Evolutionary conservation across 2,113 vertebrate genomes (phyloP).

Genomic region (Mobula hypostoma): DNA sequence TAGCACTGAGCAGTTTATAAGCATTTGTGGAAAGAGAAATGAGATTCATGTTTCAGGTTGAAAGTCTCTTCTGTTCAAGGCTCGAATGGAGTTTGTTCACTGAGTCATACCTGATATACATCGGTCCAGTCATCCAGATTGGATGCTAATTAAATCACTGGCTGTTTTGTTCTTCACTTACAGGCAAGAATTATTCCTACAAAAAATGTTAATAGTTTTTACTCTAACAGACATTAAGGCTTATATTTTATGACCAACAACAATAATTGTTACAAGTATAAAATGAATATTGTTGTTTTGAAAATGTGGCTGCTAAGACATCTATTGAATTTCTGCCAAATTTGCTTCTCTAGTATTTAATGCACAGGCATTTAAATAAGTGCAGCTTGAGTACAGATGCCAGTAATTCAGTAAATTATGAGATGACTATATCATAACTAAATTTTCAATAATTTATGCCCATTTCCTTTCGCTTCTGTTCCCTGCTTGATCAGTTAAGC

Average conservation of each 20-base stretch:
- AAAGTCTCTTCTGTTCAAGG: no score
- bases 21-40: no score
- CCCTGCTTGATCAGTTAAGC: background rate
- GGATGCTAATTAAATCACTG: background rate
- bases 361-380: background rate
- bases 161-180: background rate
- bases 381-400: background rate
- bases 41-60: no score
- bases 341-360: background rate
- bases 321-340: background rate
- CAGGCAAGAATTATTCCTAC: background rate
- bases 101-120: no score
- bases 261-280: background rate
- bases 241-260: background rate
- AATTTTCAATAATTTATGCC: background rate
- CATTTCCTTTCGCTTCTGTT: background rate
- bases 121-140: background rate
- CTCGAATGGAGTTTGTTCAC: no score
- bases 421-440: background rate
- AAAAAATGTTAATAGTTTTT: background rate
- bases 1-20: no score
- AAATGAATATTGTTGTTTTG: background rate
- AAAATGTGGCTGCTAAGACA: background rate
- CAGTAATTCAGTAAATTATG: background rate
- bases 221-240: background rate